Base-by-base conservation (phyloP, 2,888 invertebrate species). In the Gnatocerus cornutus region DNA sequence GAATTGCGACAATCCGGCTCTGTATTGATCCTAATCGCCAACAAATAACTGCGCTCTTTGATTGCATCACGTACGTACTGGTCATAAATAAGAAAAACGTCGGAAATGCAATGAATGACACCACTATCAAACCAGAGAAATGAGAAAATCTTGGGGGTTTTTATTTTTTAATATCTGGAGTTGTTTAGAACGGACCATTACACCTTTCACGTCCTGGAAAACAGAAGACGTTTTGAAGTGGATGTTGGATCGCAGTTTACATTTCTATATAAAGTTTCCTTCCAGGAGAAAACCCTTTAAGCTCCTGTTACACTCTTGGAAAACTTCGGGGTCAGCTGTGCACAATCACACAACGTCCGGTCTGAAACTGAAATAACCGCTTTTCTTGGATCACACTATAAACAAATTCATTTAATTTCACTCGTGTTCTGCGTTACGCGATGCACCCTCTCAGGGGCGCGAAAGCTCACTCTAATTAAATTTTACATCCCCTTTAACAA, bases 191-290 rank as follows among this genome's bases (percentile, higher is more conserved):
- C 41, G 14, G 30, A 41, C 63, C 63, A 63, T 63, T 63, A 59
- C 59, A 59, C 46, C 59, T 59, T 16, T 21, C 59, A 46, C 59
- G 37, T 14, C 39, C 48, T 48, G 56, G 39, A 56, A 56, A 56
- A 56, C 56, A 56, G 27, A 33, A 33, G 48, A 53, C 53, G 37
- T 16, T 53, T 33, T 53, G 37, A 53, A 53, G 53, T 53, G 53
- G 33, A 37, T 53, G 39, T 27, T 14, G 12, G 53, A 53, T 61
- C 5, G 53, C 52, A 41, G 63, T 63, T 63, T 63, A 63, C 63
- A 63, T 63, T 63, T 63, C 63, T 63, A 53, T 52, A 63, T 63
- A 63, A 63, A 63, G 63, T 63, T 63, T 63, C 62, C 52, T 30
- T 37, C 45, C 3, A 12, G n/a, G 63, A 14, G 29, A 63, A 53